phyloP scores from a whole-genome alignment of 1,140 invertebrate species.

The Neodiprion pinetum region DNA sequence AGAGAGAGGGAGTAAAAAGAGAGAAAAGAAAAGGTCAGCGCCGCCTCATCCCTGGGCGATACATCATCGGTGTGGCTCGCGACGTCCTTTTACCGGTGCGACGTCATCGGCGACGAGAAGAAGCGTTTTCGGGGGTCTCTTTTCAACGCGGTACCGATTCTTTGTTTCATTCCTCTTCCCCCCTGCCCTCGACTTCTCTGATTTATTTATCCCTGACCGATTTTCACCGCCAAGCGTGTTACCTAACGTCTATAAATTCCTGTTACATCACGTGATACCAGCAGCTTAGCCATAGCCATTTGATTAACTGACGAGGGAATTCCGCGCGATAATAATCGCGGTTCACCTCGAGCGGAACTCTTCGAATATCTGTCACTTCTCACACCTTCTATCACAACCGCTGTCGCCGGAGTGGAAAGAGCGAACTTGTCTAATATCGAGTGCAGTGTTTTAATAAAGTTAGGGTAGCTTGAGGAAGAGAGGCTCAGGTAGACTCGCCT shows the following conservation, averaged over 20 bases:
- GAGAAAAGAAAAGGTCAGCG: slow-evolving; percentile 12
- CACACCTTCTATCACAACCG: background rate
- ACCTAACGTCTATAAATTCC: too few relatives aligned
- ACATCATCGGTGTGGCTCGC: slow-evolving; percentile 6
- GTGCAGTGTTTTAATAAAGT: background rate
- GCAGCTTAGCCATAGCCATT: too few relatives aligned
- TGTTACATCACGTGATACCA: too few relatives aligned
- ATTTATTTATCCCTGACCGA: too few relatives aligned
- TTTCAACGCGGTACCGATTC: background rate
- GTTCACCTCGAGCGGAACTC: background rate
- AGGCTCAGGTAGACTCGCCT: background rate
- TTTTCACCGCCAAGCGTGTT: too few relatives aligned
- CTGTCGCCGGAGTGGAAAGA: background rate
- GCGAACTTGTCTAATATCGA: background rate
- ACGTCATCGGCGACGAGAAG: background rate
- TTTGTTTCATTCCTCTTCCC: too few relatives aligned
- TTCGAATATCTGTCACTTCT: background rate
- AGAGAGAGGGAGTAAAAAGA: slow-evolving; percentile 7
- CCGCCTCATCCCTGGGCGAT: background rate
- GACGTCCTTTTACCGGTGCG: slow-evolving; percentile 1
- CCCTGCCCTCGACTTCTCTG: too few relatives aligned
- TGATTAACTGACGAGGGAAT: background rate
- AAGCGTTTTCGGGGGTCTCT: background rate
- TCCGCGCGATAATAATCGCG: background rate
- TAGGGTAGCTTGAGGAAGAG: background rate